These are phyloP conservation scores for Cynodonichthys magdalenae DNA, from an alignment of 2,797 vertebrate species.

Conservation along the genomic window DNA sequence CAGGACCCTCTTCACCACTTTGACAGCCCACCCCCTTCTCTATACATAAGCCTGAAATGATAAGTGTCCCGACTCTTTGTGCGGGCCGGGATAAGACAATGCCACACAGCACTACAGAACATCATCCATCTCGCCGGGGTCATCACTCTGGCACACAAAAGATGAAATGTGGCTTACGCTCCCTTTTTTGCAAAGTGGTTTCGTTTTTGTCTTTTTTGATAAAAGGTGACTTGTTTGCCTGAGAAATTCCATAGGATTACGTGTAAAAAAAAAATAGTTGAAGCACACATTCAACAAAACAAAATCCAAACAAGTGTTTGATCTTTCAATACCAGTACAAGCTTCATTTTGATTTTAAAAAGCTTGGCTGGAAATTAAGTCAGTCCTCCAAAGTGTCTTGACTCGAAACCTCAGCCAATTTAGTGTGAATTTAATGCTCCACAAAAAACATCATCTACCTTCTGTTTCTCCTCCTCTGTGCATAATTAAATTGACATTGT, in stretches of 20 bases:
- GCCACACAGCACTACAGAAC: conserved; percentile 78
- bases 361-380: conserved; percentile 13
- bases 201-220: conserved; percentile 51
- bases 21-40: conserved; percentile 75
- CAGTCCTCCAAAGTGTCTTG: background rate
- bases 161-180: conserved; percentile 77
- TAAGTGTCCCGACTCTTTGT: conserved; percentile 81
- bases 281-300: background rate
- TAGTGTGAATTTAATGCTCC: conserved; percentile 18
- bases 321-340: conserved; percentile 16
- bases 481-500: conserved; percentile 48
- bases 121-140: conserved; percentile 83
- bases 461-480: conserved; percentile 33
- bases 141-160: conserved; percentile 85
- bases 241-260: conserved; percentile 29
- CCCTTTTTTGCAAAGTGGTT: conserved; percentile 53
- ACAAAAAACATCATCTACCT: conserved; percentile 20
- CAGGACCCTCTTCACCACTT: conserved; percentile 61
- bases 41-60: conserved; percentile 81
- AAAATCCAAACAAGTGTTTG: conserved; percentile 17
- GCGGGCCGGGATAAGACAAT: conserved; percentile 79
- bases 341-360: conserved; percentile 2
- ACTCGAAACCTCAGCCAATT: conserved; percentile 13
- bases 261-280: conserved; percentile 36
- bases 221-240: conserved; percentile 47